Evolutionary conservation across 2,888 invertebrate genomes (phyloP).

Genomic region (Halictus ligatus): DNA sequence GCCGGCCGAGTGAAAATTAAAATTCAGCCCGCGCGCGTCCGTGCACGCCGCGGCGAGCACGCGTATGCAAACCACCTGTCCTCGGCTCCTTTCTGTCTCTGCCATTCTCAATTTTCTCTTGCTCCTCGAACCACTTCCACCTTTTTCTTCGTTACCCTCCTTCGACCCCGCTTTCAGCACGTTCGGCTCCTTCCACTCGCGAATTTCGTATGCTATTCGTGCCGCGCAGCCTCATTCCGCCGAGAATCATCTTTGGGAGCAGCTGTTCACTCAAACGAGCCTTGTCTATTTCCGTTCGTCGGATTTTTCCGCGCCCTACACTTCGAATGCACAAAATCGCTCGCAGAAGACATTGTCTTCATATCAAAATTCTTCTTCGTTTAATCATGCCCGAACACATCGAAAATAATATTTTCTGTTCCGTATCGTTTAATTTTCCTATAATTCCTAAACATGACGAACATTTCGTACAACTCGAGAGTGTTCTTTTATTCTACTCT

Average conservation of each 20-base stretch:
- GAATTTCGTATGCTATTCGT: conserved; percentile 10
- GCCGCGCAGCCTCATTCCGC: not conserved
- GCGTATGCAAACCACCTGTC: conserved; percentile 80
- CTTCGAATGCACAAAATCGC: not conserved
- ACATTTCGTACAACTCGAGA: too few relatives aligned
- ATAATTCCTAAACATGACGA: too few relatives aligned
- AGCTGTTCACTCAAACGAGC: not conserved
- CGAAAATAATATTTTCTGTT: too few relatives aligned
- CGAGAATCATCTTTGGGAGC: not conserved
- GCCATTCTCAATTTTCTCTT: conserved; percentile 25
- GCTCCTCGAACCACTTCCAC: not conserved
- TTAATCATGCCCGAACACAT: too few relatives aligned
- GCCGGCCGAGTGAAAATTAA: conserved; percentile 77
- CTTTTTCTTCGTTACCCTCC: not conserved
- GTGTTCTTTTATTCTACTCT: too few relatives aligned
- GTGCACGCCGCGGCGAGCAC: conserved; percentile 69
- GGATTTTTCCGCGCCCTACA: not conserved
- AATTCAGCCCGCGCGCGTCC: conserved; percentile 77
- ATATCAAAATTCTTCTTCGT: too few relatives aligned
- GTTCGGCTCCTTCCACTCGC: not conserved
- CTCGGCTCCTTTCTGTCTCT: conserved; percentile 68
- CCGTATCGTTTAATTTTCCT: too few relatives aligned
- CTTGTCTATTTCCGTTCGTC: not conserved
- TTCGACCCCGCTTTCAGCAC: not conserved
- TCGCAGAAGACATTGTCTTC: too few relatives aligned